These are phyloP conservation scores for Charina bottae DNA, from an alignment of 2,113 vertebrate species.

Conservation along the genomic window DNA sequence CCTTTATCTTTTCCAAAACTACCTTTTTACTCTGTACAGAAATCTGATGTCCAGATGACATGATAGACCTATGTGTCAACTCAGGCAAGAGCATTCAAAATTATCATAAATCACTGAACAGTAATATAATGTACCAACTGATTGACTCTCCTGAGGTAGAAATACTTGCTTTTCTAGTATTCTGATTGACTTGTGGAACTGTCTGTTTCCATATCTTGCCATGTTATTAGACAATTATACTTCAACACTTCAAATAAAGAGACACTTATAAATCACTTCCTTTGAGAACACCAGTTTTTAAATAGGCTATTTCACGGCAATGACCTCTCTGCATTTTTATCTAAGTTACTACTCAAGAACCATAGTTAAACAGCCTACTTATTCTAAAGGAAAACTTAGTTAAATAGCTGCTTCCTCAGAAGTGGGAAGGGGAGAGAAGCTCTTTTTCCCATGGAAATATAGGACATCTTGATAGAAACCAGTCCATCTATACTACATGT, in stretches of 20 bases:
- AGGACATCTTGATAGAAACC: background rate
- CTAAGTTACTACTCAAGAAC: background rate
- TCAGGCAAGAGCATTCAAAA: background rate
- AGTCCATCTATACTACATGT: accelerated
- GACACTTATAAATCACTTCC: background rate
- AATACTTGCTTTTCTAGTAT: conserved; percentile 23
- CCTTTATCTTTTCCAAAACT: background rate
- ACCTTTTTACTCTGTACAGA: background rate
- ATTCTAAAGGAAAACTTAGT: background rate
- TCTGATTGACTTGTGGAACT: background rate
- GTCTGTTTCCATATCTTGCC: conserved; percentile 8
- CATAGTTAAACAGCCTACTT: background rate
- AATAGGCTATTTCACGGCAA: background rate
- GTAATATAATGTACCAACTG: background rate
- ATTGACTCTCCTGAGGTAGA: conserved; percentile 6
- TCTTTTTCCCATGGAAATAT: background rate
- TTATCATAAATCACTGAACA: background rate
- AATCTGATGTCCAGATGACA: background rate
- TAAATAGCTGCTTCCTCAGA: conserved; percentile 3
- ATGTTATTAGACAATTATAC: background rate
- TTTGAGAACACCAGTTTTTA: background rate
- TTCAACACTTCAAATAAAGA: background rate
- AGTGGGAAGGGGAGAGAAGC: background rate
- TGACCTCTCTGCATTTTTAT: background rate
- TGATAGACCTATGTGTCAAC: background rate